Evolutionary conservation across 2,888 invertebrate genomes (phyloP).

Genomic region (Kuschelorhynchus macadamiae): DNA sequence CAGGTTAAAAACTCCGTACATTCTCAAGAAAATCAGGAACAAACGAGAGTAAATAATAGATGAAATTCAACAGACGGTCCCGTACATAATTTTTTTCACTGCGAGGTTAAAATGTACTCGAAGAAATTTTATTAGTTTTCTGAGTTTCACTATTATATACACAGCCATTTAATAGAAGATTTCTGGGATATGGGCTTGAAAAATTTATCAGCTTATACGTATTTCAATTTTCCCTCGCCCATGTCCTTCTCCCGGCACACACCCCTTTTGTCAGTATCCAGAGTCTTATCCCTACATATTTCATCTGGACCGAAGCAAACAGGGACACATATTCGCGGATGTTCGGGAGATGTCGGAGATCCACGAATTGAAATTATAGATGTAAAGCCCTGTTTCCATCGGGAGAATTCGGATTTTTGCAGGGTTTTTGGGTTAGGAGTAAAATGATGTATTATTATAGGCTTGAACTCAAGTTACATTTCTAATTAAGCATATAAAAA

Average conservation of each 20-base stretch:
- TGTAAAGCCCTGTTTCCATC: conserved; percentile 13
- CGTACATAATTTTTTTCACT: conserved; percentile 15
- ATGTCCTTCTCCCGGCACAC: conserved; percentile 29
- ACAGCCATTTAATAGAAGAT: conserved; percentile 17
- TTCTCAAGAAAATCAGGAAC: no score
- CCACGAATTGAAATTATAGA: conserved; percentile 7
- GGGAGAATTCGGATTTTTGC: conserved; percentile 24
- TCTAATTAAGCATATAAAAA: no score
- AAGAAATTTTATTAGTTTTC: conserved; percentile 3
- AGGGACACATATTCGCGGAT: conserved; percentile 17
- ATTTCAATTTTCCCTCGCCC: neutral
- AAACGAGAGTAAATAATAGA: no score
- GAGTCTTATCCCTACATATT: conserved; percentile 46
- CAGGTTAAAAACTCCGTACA: no score
- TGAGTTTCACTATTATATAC: conserved; percentile 3
- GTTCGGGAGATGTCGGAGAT: conserved; percentile 15
- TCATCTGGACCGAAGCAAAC: conserved; percentile 46
- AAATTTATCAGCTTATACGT: conserved; percentile 4
- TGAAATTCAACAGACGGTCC: conserved; percentile 26
- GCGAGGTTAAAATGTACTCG: conserved; percentile 4
- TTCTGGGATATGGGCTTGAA: neutral
- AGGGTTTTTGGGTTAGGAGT: conserved; percentile 13
- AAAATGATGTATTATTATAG: conserved; percentile 7
- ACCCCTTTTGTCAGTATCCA: conserved; percentile 46
- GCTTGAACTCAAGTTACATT: conserved; percentile 9